Evolutionary conservation across 2,888 invertebrate genomes (phyloP).

Genomic region (Nebria brevicollis): DNA sequence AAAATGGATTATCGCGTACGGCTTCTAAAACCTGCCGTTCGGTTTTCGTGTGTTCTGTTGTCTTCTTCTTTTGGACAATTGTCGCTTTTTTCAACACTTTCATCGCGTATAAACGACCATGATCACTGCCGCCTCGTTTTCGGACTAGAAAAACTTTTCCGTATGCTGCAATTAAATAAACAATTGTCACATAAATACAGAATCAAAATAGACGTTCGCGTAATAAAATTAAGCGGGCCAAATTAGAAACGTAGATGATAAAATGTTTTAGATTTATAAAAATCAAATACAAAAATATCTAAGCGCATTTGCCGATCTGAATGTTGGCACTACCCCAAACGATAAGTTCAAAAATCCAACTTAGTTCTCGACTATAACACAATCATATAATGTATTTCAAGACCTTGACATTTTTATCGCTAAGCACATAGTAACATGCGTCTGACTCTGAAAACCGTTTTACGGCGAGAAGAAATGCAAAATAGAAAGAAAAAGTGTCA

Average conservation of each 20-base stretch:
- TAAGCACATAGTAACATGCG: constrained; percentile 20
- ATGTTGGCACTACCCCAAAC: constrained; percentile 14
- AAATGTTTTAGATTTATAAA: background rate
- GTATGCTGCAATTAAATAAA: constrained; percentile 77
- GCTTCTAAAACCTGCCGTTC: constrained; percentile 97
- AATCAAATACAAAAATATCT: background rate
- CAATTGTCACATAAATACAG: background rate
- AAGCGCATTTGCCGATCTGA: background rate
- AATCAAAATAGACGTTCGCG: background rate
- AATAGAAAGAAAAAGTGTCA: background rate
- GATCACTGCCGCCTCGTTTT: constrained; percentile 87
- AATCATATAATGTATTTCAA: constrained; percentile 21
- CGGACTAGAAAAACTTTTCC: constrained; percentile 96
- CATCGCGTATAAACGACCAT: constrained; percentile 95
- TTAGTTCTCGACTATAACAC: constrained; percentile 6
- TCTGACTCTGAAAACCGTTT: constrained; percentile 1
- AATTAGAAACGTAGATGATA: background rate
- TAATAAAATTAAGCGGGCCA: background rate
- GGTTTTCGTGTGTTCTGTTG: constrained; percentile 96
- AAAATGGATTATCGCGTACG: constrained; percentile 92
- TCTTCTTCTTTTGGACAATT: constrained; percentile 94
- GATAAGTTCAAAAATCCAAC: constrained; percentile 7
- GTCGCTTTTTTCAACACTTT: constrained; percentile 96
- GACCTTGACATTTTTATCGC: constrained; percentile 30
- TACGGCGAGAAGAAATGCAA: background rate